Percentiles rank a stretch among this genome's conserved stretches.
Evolutionary conservation across 2,797 vertebrate genomes (phyloP).

Genomic region (Hyperoplus lanceolatus): DNA sequence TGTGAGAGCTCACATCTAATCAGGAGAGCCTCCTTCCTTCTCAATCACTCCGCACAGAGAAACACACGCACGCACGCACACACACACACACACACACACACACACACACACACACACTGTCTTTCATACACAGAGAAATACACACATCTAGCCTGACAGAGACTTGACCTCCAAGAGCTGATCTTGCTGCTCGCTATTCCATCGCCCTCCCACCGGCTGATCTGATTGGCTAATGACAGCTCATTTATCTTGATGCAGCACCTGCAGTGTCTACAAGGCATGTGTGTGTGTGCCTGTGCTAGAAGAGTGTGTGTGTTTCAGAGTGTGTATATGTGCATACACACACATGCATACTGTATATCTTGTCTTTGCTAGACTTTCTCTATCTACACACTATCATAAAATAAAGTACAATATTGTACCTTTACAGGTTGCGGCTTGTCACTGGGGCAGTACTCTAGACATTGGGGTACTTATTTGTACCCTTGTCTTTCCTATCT

Average conservation of each 20-base stretch:
- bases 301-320: slow-evolving; percentile 14
- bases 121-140: slow-evolving; percentile 20
- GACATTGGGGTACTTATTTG: no score
- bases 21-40: slow-evolving; percentile 78
- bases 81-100: slow-evolving; percentile 11
- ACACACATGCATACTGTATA: slow-evolving; percentile 17
- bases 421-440: no score
- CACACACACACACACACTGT: slow-evolving; percentile 10
- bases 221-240: slow-evolving; percentile 83
- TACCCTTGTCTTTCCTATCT: no score
- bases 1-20: slow-evolving; percentile 75
- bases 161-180: slow-evolving; percentile 77
- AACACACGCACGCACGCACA: slow-evolving; percentile 13
- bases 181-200: slow-evolving; percentile 69
- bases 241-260: slow-evolving; percentile 86
- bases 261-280: slow-evolving; percentile 72
- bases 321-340: neutral
- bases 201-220: slow-evolving; percentile 78
- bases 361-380: slow-evolving; percentile 36
- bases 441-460: no score
- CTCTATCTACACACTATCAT: slow-evolving; percentile 20
- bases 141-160: slow-evolving; percentile 58
- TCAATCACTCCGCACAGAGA: slow-evolving; percentile 50
- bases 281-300: slow-evolving; percentile 33
- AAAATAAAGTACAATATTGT: no score